Base-by-base conservation (phyloP, 1,140 invertebrate species). In the Lepidurus arcticus region DNA sequence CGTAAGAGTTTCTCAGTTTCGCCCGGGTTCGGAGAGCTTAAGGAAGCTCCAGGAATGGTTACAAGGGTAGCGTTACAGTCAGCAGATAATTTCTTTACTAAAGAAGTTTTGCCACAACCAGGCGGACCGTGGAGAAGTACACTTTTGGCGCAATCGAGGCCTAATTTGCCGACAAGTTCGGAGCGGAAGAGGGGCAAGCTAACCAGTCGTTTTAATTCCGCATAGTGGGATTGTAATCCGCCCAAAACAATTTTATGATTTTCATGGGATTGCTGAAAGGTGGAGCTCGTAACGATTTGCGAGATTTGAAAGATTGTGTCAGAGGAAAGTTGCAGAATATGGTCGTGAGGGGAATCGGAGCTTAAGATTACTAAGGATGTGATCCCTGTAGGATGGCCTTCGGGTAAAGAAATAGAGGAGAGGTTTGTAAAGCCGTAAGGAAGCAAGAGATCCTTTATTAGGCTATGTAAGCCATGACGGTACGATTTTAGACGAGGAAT, bases 61-160 rank as follows among this genome's bases (percentile, higher is more conserved):
- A 82, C 34, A 10, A 80, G 45, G 8, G 79, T 77, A 47, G 82
- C 34, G 16, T 80, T 21, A 73, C 73, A 76, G 76, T 82, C 76
- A 8, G 76, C 75, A 11, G 78, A 80, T 9, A 82, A 73, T 26
- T 79, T 74, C 44, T 80, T 84, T 34, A 87, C 86, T 81, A 88
- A 85, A 45, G 87, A 79, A 7, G 86, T 87, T 82, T 88, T 88
- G 7, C 88, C 88, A 79, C 86, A 88, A 65, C 88, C 88, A 73
- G 87, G 84, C 44, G 87, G 87, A 9, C 88, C 88, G 82, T 82
- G 84, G 24, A 88, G 81, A 13, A 88, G 82, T 24, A 88, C 83
- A 76, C 87, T 75, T 73, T 76, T 78, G 73, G 53, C 53, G 13
- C 53, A 65, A 21, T 65, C 53, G n/a, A 65, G 53, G 53, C 53